These are phyloP conservation scores for Ascidia mentula DNA, from an alignment of 23 tunicate genomes.

Conservation along the genomic window DNA sequence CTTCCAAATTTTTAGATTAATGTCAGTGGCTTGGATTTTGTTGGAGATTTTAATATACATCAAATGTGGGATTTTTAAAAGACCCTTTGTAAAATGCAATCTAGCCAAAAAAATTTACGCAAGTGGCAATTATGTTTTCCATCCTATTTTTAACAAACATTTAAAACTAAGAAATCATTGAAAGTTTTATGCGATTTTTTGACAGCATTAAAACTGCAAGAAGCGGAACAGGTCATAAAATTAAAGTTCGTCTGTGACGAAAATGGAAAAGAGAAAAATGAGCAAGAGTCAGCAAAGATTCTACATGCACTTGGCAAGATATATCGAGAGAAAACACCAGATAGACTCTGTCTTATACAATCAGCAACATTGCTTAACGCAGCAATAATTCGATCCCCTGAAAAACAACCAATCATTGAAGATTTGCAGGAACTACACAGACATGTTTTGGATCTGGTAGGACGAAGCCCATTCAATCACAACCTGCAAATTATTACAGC, in stretches of 20 bases:
- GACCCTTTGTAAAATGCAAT: too few relatives aligned
- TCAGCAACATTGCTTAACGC: slow-evolving; percentile 12
- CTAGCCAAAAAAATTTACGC: too few relatives aligned
- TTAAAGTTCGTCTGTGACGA: background rate
- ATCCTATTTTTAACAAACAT: too few relatives aligned
- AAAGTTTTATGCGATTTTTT: too few relatives aligned
- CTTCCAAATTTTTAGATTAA: too few relatives aligned
- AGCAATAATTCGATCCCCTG: background rate
- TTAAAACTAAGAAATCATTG: too few relatives aligned
- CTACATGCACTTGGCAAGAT: slow-evolving; percentile 4
- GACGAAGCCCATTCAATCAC: background rate
- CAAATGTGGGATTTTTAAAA: too few relatives aligned
- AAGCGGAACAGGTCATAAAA: background rate
- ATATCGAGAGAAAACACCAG: background rate
- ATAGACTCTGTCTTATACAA: slow-evolving; percentile 1
- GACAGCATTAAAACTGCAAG: background rate
- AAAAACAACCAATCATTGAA: background rate
- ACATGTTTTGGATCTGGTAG: background rate
- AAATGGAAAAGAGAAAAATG: background rate
- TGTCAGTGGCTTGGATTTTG: too few relatives aligned
- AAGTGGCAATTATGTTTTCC: too few relatives aligned
- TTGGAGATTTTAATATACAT: too few relatives aligned
- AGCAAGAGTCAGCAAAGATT: slow-evolving; percentile 6
- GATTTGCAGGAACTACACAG: background rate
- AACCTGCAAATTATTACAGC: background rate